These are phyloP conservation scores for Spisula subtruncata DNA, from an alignment of 2,888 invertebrate species.

Conservation along the genomic window DNA sequence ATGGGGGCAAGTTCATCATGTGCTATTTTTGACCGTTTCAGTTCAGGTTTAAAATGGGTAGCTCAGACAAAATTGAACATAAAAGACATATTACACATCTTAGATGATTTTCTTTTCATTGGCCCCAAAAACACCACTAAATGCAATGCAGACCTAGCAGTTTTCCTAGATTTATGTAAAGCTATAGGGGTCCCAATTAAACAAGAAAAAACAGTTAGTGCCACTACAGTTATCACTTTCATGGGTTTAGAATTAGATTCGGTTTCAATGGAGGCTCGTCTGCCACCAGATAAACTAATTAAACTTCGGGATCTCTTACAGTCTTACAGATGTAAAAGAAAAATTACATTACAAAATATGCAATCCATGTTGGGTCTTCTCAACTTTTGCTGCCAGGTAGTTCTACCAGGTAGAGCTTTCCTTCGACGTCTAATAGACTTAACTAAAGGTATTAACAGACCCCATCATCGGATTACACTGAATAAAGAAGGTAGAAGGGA, in stretches of 20 bases:
- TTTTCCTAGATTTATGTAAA: slow-evolving; percentile 34
- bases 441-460: slow-evolving; percentile 31
- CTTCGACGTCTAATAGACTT: too few species aligned
- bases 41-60: slow-evolving; percentile 42
- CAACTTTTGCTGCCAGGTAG: slow-evolving; percentile 56
- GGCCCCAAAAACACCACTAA: neutral
- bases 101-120: slow-evolving; percentile 49
- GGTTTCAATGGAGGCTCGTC: slow-evolving; percentile 34
- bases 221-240: slow-evolving; percentile 33
- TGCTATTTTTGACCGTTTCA: too few species aligned
- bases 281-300: slow-evolving; percentile 45
- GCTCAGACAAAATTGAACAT: slow-evolving; percentile 7
- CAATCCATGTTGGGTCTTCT: slow-evolving; percentile 50
- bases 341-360: slow-evolving; percentile 33
- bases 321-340: neutral
- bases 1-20: too few species aligned
- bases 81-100: slow-evolving; percentile 42
- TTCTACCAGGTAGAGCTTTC: too few species aligned
- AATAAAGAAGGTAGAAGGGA: slow-evolving; percentile 41
- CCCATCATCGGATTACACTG: slow-evolving; percentile 41
- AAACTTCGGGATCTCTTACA: neutral
- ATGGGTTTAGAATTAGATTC: slow-evolving; percentile 58
- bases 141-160: neutral
- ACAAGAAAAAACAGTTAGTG: slow-evolving; percentile 38
- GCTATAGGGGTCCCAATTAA: slow-evolving; percentile 48